Conservation (phyloP, 2,888 invertebrate species). For the Leptinotarsa rubiginosa region DNA sequence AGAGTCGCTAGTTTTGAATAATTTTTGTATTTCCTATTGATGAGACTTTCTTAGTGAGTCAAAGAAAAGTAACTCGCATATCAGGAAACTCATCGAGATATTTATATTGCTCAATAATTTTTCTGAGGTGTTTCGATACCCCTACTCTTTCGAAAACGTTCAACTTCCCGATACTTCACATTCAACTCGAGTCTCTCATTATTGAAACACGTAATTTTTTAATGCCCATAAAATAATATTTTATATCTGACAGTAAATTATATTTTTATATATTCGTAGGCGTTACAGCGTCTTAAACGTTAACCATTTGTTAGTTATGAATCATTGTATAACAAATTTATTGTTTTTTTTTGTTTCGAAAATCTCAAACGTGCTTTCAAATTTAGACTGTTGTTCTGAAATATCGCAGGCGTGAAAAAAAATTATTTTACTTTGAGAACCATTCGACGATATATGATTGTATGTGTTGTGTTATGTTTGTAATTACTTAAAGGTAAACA, state of each 20-base stretch:
- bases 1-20: no score
- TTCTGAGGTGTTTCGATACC: not conserved
- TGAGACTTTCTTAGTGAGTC: no score
- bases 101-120: not conserved
- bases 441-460: no score
- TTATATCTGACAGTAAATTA: conserved; percentile 13
- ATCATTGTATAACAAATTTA: conserved; percentile 9
- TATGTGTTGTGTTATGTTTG: no score
- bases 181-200: not conserved
- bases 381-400: not conserved
- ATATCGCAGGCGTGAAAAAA: not conserved
- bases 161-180: not conserved
- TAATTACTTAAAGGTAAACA: no score
- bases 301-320: conserved; percentile 17
- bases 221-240: conserved; percentile 4
- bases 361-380: not conserved
- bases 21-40: no score
- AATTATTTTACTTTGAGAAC: not conserved
- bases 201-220: not conserved
- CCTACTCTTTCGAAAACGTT: not conserved
- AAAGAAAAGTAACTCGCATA: no score
- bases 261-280: conserved; percentile 10
- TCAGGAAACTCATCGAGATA: no score
- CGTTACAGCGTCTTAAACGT: not conserved
- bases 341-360: not conserved